phyloP scores from a whole-genome alignment of 2,113 vertebrate species.

The Elanus axillaris region DNA sequence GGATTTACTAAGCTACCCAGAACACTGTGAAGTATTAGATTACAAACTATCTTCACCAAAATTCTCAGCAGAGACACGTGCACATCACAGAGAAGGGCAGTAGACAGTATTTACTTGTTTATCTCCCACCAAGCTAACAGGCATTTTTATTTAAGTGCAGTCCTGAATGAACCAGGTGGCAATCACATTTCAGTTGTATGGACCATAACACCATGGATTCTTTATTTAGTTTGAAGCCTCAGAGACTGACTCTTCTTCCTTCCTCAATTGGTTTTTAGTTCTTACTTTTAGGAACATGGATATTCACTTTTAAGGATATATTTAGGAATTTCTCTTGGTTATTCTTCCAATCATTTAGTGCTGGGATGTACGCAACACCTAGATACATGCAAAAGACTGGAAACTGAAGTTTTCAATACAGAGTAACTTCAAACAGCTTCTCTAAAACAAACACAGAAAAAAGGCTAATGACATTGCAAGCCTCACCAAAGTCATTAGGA shows the following conservation, averaged over 20 bases:
- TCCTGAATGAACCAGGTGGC: not conserved
- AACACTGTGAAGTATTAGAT: not conserved
- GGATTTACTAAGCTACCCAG: not conserved
- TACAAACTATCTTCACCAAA: not conserved
- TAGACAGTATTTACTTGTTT: not conserved
- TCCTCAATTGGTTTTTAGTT: not conserved
- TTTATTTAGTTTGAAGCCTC: not conserved
- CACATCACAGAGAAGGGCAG: not conserved
- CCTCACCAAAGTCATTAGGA: not conserved
- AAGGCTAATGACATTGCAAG: not conserved
- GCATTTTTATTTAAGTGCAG: not conserved
- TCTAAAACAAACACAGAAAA: not conserved
- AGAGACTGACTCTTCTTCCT: not conserved
- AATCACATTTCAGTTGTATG: fast-evolving
- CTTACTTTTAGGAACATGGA: not conserved
- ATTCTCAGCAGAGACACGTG: not conserved
- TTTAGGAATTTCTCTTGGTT: not conserved
- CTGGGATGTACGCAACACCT: not conserved
- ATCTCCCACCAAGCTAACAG: not conserved
- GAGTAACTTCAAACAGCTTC: not conserved
- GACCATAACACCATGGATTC: not conserved
- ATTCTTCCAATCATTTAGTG: not conserved
- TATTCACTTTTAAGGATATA: not conserved
- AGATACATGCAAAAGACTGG: not conserved
- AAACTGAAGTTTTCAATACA: not conserved